Evolutionary conservation across 2,888 invertebrate genomes (phyloP), one percentile per base, ranked within the genome.

Genomic region (Fragum sueziense): DNA sequence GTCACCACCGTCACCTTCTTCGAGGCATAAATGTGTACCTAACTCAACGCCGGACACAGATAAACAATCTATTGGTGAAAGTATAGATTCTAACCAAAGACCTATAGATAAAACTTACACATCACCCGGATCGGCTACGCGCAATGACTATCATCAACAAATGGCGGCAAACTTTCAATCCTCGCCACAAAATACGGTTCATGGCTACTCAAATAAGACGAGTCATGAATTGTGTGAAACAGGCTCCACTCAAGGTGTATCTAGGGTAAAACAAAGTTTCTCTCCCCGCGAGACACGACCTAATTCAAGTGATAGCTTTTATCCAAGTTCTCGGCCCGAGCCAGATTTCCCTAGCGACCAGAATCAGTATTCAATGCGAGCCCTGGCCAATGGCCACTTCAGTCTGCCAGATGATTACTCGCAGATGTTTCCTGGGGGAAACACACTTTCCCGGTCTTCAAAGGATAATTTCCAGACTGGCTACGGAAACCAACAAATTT

Each of bases 401-500:
- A 67, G 61, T 74, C 52, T 80, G 79, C 74, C 76, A 76, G 76
- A 79, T 76, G 72, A 84, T 84, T 84, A 77, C 80, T 61, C 76
- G 41, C 76, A 70, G 57, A 68, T 67, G 69, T 80, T 71, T 76
- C 80, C 84, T 77, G 62, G 68, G 67, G 84, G 80, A 67, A 29
- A 69, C n/a, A 76, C 71, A 11, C 74, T 74, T 61, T 76, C 80
- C 51, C 70, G 69, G 67, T 69, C 79, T 81, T 79, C 80, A 74
- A 84, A 84, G 74, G 80, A 81, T 70, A 79, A 79, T 78, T 84
- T 84, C 70, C 82, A 74, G 52, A 70, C 73, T n/a, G 61, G 54
- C 70, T 84, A 76, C 67, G 84, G 79, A 75, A 74, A 79, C 70
- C 79, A 72, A 77, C 82, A 84, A 77, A 76, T 80, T 77, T 69